These are phyloP conservation scores for Beroe forskalii DNA, from an alignment of 37 sponge, comb jelly and placozoan species.

Conservation along the genomic window DNA sequence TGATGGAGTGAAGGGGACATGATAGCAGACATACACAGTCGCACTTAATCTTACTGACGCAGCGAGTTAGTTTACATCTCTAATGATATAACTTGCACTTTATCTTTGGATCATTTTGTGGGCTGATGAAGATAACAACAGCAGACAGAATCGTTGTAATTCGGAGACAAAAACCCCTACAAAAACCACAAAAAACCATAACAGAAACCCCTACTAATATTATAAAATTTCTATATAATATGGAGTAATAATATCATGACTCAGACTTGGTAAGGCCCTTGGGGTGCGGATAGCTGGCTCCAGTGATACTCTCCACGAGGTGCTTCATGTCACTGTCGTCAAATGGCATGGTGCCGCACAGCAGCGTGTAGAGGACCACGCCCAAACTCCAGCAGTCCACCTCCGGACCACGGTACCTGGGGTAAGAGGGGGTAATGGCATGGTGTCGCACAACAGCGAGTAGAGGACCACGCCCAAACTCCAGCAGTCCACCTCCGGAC, in stretches of 20 bases:
- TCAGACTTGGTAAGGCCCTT: conserved; percentile 68
- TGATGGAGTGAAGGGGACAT: too few species aligned
- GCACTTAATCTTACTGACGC: too few species aligned
- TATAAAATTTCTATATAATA: too few species aligned
- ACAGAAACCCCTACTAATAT: too few species aligned
- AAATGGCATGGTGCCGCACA: conserved; percentile 89
- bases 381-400: conserved; percentile 88
- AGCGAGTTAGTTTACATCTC: too few species aligned
- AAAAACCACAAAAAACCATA: too few species aligned
- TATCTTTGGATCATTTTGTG: too few species aligned
- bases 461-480: conserved; percentile 85
- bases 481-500: conserved; percentile 84
- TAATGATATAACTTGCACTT: too few species aligned
- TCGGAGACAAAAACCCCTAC: too few species aligned
- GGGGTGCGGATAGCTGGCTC: conserved; percentile 69
- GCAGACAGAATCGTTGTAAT: too few species aligned
- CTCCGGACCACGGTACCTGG: conserved; percentile 77
- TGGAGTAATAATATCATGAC: conserved; percentile 24
- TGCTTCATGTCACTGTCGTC: conserved; percentile 73
- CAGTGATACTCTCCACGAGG: conserved; percentile 67
- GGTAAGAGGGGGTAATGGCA: conserved; percentile 70
- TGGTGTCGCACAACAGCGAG: conserved; percentile 80
- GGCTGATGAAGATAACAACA: too few species aligned
- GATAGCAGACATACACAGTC: too few species aligned
- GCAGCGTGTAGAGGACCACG: conserved; percentile 82